Evolutionary conservation across 2,797 vertebrate genomes (phyloP), one percentile per base, ranked within the genome.

Genomic region (Acestrorhynchus altus): DNA sequence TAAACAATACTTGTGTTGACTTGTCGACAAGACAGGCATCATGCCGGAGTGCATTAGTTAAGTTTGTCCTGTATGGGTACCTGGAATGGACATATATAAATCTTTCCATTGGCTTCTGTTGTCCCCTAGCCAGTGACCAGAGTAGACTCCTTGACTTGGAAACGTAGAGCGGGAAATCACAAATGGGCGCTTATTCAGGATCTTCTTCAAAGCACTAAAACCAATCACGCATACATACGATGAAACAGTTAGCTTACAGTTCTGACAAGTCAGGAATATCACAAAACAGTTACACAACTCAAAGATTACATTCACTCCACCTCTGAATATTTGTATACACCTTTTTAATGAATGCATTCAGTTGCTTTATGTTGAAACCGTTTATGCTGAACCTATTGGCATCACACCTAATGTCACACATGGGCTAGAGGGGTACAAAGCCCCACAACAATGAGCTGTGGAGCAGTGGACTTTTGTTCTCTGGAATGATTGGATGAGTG

Each of bases 121-220:
- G 89, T 96, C 96, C 1, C 96, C 96, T 61, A 96, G 89, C 96
- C 96, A 97, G 89, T 97, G 96, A 2, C 96, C 96, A 0, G 96
- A 96, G 83, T 95, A 96, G 42, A 49, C 84, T 8, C 95, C 96
- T 85, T 96, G 96, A 88, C 95, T 94, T 28, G 96, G 94, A 90
- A 96, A 97, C 51, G 95, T 95, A 83, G 96, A 97, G 73, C 96
- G 95, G 13, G 96, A 97, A 84, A 97, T 95, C 22, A 97, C 8
- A 0, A 97, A 95, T 0, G 96, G 93, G 1, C 95, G 92, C 79
- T 96, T 96, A 0, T 83, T 84, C 46, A 86, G 31, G 73, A 97
- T 92, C 81, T 84, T 87, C 79, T 88, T 92, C 85, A 97, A 85
- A 35, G 96, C 96, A 0, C 96, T 97, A 90, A 47, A 76, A 15